Percentiles rank a stretch among this genome's conserved stretches.
Evolutionary conservation across 1,140 invertebrate genomes (phyloP).

Genomic region (Macrobrachium nipponense): DNA sequence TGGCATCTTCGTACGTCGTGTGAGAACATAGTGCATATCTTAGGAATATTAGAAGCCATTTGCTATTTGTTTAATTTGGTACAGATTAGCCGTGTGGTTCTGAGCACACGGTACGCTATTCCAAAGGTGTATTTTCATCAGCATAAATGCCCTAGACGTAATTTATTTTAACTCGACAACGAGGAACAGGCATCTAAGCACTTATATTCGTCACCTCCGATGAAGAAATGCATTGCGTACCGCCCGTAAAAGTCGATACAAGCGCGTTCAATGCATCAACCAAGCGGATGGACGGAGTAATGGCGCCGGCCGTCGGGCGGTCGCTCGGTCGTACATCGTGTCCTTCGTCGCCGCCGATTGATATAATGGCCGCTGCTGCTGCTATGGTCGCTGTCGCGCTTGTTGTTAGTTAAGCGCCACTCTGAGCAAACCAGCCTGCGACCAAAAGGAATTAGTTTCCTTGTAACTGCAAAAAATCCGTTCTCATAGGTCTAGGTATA

Average conservation of each 20-base stretch:
- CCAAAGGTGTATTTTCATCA: too few relatives aligned
- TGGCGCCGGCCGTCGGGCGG: slow-evolving; percentile 12
- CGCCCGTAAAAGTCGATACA: neutral
- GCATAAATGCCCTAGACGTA: too few relatives aligned
- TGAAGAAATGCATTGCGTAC: slow-evolving; percentile 2
- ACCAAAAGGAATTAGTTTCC: slow-evolving; percentile 21
- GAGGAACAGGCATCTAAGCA: too few relatives aligned
- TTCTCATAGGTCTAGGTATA: slow-evolving; percentile 34
- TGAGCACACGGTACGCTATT: too few relatives aligned
- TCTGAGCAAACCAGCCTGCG: slow-evolving; percentile 36
- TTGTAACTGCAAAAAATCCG: slow-evolving; percentile 52
- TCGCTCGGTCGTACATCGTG: neutral
- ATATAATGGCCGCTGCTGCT: slow-evolving; percentile 1
- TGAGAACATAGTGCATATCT: too few relatives aligned
- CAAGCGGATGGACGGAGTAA: neutral
- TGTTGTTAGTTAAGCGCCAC: neutral
- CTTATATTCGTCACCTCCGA: slow-evolving; percentile 33
- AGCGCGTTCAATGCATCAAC: neutral
- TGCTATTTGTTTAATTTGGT: too few relatives aligned
- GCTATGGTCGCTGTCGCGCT: slow-evolving; percentile 17
- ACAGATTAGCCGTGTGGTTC: too few relatives aligned
- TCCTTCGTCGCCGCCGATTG: neutral
- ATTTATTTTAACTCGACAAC: too few relatives aligned
- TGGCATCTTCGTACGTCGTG: too few relatives aligned
- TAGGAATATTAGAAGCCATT: too few relatives aligned